These are phyloP conservation scores for Amazona vittata DNA, from an alignment of 2,113 vertebrate genomes.

Conservation along the genomic window DNA sequence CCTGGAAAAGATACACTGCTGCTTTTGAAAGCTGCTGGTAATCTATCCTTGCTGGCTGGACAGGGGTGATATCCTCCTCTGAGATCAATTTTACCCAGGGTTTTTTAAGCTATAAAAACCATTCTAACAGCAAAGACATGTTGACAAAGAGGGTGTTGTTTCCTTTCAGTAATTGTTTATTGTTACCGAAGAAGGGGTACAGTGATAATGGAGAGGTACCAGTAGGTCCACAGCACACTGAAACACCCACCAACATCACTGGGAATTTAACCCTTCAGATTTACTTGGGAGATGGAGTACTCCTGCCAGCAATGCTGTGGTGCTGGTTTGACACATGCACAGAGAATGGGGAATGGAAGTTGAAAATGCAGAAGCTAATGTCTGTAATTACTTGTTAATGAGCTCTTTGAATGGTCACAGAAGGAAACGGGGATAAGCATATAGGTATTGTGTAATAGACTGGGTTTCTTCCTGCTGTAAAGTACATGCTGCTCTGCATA, in stretches of 20 bases:
- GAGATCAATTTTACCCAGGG: slow-evolving; percentile 47
- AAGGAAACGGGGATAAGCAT: neutral
- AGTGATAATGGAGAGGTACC: slow-evolving; percentile 21
- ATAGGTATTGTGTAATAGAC: neutral
- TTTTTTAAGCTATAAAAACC: slow-evolving; percentile 33
- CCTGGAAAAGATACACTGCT: slow-evolving; percentile 71
- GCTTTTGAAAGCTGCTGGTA: slow-evolving; percentile 75
- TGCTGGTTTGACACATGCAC: neutral
- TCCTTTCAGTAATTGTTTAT: neutral
- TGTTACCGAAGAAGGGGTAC: neutral
- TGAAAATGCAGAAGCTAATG: neutral
- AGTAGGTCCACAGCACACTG: neutral
- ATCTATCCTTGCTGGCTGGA: slow-evolving; percentile 60
- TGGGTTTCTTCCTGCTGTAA: neutral
- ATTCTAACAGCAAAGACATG: neutral
- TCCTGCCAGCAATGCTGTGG: accelerated
- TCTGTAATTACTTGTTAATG: neutral
- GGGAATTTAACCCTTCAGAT: neutral
- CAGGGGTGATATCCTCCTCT: slow-evolving; percentile 21
- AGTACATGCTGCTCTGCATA: neutral
- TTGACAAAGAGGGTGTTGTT: neutral
- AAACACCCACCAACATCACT: neutral
- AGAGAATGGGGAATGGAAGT: neutral
- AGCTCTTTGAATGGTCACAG: neutral
- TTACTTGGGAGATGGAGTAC: neutral